phyloP scores from a whole-genome alignment of 2,888 invertebrate genomes.

The Caenorhabditis sp. region DNA sequence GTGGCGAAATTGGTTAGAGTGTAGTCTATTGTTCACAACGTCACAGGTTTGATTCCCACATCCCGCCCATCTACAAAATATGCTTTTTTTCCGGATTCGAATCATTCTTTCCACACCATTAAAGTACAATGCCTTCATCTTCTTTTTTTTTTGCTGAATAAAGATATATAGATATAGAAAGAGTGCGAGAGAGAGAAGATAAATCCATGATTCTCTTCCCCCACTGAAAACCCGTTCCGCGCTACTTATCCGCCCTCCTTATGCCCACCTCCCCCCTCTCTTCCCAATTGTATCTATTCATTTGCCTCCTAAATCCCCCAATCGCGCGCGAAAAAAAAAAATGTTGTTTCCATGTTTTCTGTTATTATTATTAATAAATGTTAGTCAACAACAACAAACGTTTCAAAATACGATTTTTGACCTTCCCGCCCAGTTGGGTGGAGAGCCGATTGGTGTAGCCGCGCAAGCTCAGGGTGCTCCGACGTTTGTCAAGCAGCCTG shows the following conservation, averaged over 20 bases:
- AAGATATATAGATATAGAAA: too few relatives aligned
- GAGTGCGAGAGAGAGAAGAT: too few relatives aligned
- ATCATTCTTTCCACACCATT: neutral
- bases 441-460: constrained; percentile 28
- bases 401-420: constrained; percentile 43
- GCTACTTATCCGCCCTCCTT: neutral
- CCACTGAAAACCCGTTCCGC: neutral
- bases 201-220: neutral
- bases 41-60: too few relatives aligned
- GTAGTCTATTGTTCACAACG: too few relatives aligned
- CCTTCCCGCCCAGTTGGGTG: constrained; percentile 35
- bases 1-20: too few relatives aligned
- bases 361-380: too few relatives aligned
- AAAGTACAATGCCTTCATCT: neutral
- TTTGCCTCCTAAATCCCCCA: neutral
- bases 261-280: neutral
- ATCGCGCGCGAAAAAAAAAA: neutral
- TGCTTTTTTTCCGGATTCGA: too few relatives aligned
- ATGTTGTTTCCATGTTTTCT: neutral
- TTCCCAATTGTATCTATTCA: neutral
- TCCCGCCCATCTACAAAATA: too few relatives aligned
- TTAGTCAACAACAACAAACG: constrained; percentile 9
- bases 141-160: neutral
- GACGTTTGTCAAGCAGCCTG: constrained; percentile 20
- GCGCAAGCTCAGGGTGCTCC: constrained; percentile 35